Conservation (phyloP, 2,797 vertebrate species). For the Centropyge bicolor region DNA sequence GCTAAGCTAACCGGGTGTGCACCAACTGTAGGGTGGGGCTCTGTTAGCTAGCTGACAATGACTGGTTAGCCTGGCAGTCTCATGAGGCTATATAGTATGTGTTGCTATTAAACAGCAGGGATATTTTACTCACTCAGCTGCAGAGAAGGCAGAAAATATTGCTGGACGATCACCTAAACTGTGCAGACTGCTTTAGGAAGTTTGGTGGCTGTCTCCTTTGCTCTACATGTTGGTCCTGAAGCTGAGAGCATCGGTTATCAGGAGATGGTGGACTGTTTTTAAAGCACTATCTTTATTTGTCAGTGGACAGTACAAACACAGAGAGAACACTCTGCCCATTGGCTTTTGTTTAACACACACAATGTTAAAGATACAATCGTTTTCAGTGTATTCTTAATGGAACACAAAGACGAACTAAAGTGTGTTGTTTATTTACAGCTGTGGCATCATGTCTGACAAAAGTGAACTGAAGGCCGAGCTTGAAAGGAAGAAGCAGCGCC, state of each 20-base stretch:
- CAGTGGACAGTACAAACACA: not conserved
- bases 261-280: not conserved
- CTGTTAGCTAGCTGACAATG: conserved; percentile 41
- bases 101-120: too few species aligned
- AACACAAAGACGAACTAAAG: not conserved
- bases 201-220: not conserved
- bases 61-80: conserved; percentile 5
- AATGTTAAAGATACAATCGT: not conserved
- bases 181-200: not conserved
- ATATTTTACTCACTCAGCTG: not conserved
- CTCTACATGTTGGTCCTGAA: conserved; percentile 32
- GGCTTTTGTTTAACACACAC: not conserved
- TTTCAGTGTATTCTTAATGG: not conserved
- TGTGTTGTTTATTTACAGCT: conserved; percentile 58
- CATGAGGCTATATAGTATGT: not conserved
- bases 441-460: conserved; percentile 97
- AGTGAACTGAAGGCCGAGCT: conserved; percentile 98
- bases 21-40: conserved; percentile 72
- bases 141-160: not conserved
- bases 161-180: not conserved
- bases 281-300: not conserved
- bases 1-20: conserved; percentile 22
- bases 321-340: not conserved
- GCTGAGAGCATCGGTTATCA: conserved; percentile 29
- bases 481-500: conserved; percentile 96